Base-by-base conservation (phyloP, 2,797 vertebrate species). In the Acrocephalus scirpaceus region DNA sequence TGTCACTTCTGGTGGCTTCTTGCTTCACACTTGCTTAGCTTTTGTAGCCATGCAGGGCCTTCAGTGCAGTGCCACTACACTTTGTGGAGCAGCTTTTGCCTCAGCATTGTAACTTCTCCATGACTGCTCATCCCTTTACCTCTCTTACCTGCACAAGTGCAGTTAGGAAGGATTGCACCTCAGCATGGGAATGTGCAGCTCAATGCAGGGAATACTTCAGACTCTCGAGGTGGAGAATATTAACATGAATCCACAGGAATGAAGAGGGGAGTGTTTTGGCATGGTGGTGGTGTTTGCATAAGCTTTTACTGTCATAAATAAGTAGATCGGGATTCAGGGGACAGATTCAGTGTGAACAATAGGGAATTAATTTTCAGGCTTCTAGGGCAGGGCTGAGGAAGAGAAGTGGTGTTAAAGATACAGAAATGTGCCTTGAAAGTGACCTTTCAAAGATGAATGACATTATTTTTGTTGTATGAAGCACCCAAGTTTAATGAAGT, bases 301-400 rank as follows among this genome's bases (percentile, higher is more conserved):
- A 69, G 38, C n/a, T 80, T 77, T 88, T 86, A 21, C 65, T 85
- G 56, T 61, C 72, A 30, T 61, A 57, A 80, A 34, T 67, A 61
- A 73, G 42, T 74, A 61, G 27, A 74, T 53, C 1, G 2, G 40
- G 22, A n/a, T 27, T 47, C 51, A 44, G 22, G 56, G 53, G 66
- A 84, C 36, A 74, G 65, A 86, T 53, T 85, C 4, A 22, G 27
- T 58, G 22, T 7, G 18, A 76, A 57, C 91, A 92, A 92, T 38
- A 45, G 3, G 34, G 48, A 95, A 87, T 91, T 95, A 2, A 60
- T 87, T 94, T 95, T 93, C 65, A 74, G 50, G 48, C 44, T 92
- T 91, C 61, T 36, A 71, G 50, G 56, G n/a, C 20, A 48, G 50
- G 56, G 10, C 53, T 57, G 15, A 90, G 61, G 50, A 88, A 62